These are phyloP conservation scores for Rugalucina vietnamica DNA, from an alignment of 2,888 invertebrate species.

Conservation along the genomic window DNA sequence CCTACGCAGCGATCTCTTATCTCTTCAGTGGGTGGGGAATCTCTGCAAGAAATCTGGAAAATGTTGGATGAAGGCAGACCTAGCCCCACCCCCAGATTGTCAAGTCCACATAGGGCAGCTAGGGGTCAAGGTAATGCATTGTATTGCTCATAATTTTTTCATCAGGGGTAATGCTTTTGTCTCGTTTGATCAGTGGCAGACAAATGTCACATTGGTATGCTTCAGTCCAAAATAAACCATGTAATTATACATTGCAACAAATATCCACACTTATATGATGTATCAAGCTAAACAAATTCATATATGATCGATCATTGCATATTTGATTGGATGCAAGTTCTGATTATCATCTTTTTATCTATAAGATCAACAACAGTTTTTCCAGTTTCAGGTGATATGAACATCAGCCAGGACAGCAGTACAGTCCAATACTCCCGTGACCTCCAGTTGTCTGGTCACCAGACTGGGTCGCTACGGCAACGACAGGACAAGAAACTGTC, in stretches of 20 bases:
- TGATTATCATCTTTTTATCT: too few species aligned
- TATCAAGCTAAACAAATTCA: too few species aligned
- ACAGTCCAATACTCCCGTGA: neutral
- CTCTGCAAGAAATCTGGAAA: slow-evolving; percentile 81
- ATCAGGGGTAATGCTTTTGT: too few species aligned
- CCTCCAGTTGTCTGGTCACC: slow-evolving; percentile 38
- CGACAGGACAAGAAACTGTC: slow-evolving; percentile 53
- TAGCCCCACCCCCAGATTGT: slow-evolving; percentile 64
- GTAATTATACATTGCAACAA: too few species aligned
- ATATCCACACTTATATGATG: too few species aligned
- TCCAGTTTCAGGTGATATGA: neutral
- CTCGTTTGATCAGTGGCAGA: too few species aligned
- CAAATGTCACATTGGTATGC: too few species aligned
- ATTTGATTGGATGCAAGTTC: too few species aligned
- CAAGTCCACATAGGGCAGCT: slow-evolving; percentile 36
- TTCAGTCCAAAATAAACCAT: too few species aligned
- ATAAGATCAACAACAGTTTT: too few species aligned
- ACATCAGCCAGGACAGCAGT: slow-evolving; percentile 30
- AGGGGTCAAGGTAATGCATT: slow-evolving; percentile 10
- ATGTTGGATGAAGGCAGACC: slow-evolving; percentile 77
- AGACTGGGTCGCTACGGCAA: slow-evolving; percentile 39
- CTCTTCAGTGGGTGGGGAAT: slow-evolving; percentile 81
- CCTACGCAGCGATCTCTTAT: slow-evolving; percentile 62
- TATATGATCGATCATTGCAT: too few species aligned
- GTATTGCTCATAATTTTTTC: too few species aligned